Percentiles rank a stretch among this genome's conserved stretches.
phyloP scores from a whole-genome alignment of 2,113 vertebrate genomes.

The Peromyscus californicus region DNA sequence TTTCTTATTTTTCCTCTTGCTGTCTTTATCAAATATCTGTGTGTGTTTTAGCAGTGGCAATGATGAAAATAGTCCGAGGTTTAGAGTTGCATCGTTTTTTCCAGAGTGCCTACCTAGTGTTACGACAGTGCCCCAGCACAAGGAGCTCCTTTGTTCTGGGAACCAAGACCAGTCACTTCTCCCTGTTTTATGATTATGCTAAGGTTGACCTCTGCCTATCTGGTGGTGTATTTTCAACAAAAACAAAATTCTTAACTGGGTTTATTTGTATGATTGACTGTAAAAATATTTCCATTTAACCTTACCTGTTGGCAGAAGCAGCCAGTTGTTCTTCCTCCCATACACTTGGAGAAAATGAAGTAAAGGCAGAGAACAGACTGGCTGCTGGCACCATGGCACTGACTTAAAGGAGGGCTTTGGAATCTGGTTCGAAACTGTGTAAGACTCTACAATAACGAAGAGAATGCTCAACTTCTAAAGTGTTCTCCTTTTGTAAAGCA shows the following conservation, averaged over 20 bases:
- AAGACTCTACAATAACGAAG: conserved; percentile 6
- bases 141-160: neutral
- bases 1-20: neutral
- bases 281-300: conserved; percentile 65
- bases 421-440: neutral
- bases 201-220: conserved; percentile 43
- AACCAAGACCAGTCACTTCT: neutral
- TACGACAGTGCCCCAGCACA: accelerated
- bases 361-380: conserved; percentile 44
- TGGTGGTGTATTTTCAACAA: conserved; percentile 43
- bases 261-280: conserved; percentile 52
- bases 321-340: neutral
- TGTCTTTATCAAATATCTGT: neutral
- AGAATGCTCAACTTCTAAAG: neutral
- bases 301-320: conserved; percentile 10
- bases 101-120: neutral
- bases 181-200: neutral
- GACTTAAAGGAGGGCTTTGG: neutral
- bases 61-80: neutral
- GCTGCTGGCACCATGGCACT: conserved; percentile 15
- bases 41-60: neutral
- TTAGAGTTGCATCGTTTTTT: neutral
- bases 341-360: neutral
- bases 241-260: conserved; percentile 57
- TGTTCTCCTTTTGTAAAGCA: neutral